Base-by-base conservation (phyloP, 2,888 invertebrate genomes). In the Epistrophe eligans region DNA sequence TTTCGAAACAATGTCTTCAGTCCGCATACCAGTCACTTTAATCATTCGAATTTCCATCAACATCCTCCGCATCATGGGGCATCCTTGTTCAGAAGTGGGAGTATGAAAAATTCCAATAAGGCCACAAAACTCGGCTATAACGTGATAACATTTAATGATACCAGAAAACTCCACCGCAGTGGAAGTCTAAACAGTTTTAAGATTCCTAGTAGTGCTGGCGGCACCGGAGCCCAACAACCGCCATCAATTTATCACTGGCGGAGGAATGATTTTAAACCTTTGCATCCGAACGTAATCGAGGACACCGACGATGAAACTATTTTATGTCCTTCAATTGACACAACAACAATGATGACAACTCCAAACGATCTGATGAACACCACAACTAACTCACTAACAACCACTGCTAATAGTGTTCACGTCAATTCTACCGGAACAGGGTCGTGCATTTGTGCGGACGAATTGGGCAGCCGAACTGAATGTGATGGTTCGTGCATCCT, bases 401-500 rank as follows among this genome's bases (percentile, higher is more conserved):
- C 64, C 89, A 8, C 88, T 79, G 60, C 32, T 89, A 85, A 88
- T 88, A 19, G 32, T 60, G 52, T 40, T 70, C 28, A n/a, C 24
- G 38, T 28, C 8, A 17, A 35, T 7, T 24, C 7, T 17, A 40
- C 55, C n/a, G 24, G 1, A 43, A 24, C 19, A 11, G 72, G 45
- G 2, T 89, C 90, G 48, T 91, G 91, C 77, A 90, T 91, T 80
- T 91, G 91, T 70, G 91, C 90, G 10, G 90, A 91, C 87, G 91
- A 91, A 73, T 89, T 91, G 32, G 91, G 91, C 10, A 90, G 91
- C 58, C 89, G 89, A 15, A 90, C 90, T 4, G 90, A 90, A 80
- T 91, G 91, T 55, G 91, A 91, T 67, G 91, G 91, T 45, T 90
- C 91, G 38, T 91, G 91, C 70, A 91, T 91, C 64, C 88, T 91